Evolutionary conservation across 2,113 vertebrate genomes (phyloP), one percentile per base, ranked within the genome.

Genomic region (Cromileptes altivelis): DNA sequence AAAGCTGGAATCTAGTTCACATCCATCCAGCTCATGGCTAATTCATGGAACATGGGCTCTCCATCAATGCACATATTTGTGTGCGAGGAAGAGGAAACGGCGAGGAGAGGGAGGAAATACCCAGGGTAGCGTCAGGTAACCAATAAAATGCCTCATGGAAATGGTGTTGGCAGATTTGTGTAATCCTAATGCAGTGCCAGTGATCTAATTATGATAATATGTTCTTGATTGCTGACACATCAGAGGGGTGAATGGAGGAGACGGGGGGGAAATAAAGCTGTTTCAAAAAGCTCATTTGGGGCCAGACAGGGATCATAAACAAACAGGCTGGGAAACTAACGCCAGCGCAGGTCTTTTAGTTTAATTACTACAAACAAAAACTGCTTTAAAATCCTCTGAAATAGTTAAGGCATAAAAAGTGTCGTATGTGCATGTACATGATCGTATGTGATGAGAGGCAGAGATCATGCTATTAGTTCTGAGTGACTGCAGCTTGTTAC

Each of bases 181-280:
- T 85, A 89, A 90, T 90, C 72, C 78, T 78, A 78, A 84, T 74
- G 87, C 85, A 76, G 73, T 56, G 73, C 90, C 91, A 89, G 86
- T 92, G 90, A 94, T 94, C 91, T 93, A 94, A 95, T 95, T 94
- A 94, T 94, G 94, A 95, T 93, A 88, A 93, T 92, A 93, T 94
- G 88, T 64, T 72, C 78, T 85, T 93, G 89, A 94, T 94, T 94
- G 88, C 86, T 82, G 92, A 93, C 93, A 93, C 90, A 71, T 93
- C 90, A 86, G 68, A 82, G 18, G 81, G 74, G 50, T 70, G 82
- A 85, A 70, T n/a, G 45, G 76, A 64, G 70, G 23, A 21, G 49
- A 52, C 1, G 64, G 49, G 49, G 49, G 25, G 47, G 45, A 2
- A 18, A 27, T 9, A 27, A 30, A 30, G 17, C 18, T 21, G 17